phyloP scores from a whole-genome alignment of 2,797 vertebrate genomes.

The Mormyrus hasselquistii region DNA sequence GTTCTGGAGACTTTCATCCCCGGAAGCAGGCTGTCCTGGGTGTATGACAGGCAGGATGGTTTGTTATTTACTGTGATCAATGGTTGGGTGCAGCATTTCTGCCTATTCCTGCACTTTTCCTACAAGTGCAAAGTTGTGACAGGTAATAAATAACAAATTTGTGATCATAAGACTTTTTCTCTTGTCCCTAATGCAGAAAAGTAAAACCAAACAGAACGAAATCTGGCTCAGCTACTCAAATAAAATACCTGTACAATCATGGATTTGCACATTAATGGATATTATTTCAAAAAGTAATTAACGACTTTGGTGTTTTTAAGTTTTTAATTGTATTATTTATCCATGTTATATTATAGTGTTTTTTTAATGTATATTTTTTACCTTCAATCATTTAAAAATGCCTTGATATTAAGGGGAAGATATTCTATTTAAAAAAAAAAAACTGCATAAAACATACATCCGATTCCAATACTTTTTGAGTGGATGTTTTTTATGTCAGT shows the following conservation, averaged over 20 bases:
- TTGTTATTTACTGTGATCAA: not conserved
- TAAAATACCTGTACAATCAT: not conserved
- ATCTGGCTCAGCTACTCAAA: not conserved
- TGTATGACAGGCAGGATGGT: not conserved
- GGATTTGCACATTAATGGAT: not conserved
- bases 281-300: not conserved
- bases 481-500: not conserved
- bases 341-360: not conserved
- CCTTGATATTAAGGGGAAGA: not conserved
- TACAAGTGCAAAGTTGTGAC: conserved; percentile 7
- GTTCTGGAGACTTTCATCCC: not conserved
- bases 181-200: not conserved
- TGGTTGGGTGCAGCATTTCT: not conserved
- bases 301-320: not conserved
- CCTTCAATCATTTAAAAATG: not conserved
- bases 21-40: not conserved
- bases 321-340: not conserved
- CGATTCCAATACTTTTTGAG: not conserved
- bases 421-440: not conserved
- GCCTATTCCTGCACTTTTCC: not conserved
- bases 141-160: conserved; percentile 14
- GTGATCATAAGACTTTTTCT: not conserved
- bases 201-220: not conserved
- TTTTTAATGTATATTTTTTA: not conserved
- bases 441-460: not conserved